Evolutionary conservation across 2,113 vertebrate genomes (phyloP).

Genomic region (Grantiella picta): DNA sequence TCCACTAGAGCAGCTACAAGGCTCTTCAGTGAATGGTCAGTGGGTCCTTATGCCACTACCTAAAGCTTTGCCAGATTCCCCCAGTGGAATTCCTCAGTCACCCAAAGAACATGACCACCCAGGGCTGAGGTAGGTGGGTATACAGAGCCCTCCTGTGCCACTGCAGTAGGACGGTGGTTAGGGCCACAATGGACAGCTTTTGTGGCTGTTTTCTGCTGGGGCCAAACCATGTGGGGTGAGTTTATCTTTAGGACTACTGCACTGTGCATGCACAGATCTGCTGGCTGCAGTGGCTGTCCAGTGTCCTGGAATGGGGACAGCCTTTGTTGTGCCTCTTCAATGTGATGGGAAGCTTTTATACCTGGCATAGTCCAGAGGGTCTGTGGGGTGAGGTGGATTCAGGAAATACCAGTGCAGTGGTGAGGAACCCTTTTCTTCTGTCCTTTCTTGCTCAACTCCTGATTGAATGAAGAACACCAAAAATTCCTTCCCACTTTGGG

Average conservation of each 20-base stretch:
- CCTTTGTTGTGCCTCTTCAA: fast-evolving
- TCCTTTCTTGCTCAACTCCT: background rate
- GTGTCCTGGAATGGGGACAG: background rate
- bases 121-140: background rate
- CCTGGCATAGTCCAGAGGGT: background rate
- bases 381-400: background rate
- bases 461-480: fast-evolving
- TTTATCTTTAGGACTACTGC: background rate
- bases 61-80: background rate
- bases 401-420: background rate
- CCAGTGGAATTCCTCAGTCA: background rate
- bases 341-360: background rate
- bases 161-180: background rate
- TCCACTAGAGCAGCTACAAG: background rate
- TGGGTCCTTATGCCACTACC: background rate
- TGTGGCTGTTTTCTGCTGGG: background rate
- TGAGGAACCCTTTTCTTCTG: background rate
- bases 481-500: background rate
- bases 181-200: background rate
- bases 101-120: background rate
- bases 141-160: background rate
- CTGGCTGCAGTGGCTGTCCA: background rate
- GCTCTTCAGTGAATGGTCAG: background rate
- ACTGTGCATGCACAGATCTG: background rate
- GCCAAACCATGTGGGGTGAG: no score